Conservation (phyloP, 2,113 vertebrate species). For the Machaerirhynchus nigripectus region DNA sequence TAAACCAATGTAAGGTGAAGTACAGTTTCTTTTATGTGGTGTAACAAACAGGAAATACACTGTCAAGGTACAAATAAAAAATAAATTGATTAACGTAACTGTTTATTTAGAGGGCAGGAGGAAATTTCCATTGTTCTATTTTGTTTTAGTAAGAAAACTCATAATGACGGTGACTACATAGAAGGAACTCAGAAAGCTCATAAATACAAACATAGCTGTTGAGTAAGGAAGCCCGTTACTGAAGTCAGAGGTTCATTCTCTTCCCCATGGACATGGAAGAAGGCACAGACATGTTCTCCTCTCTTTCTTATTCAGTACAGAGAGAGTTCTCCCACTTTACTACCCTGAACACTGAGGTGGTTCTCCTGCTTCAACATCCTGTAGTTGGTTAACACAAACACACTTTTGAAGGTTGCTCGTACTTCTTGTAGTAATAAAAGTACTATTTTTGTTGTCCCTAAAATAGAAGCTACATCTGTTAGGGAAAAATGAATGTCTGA, state of each 20-base stretch:
- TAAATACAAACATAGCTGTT: not conserved
- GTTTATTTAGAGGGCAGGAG: not conserved
- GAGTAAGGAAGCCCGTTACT: fast-evolving
- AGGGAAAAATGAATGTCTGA: not conserved
- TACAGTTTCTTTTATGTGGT: not conserved
- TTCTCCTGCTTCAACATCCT: not conserved
- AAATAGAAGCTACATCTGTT: not conserved
- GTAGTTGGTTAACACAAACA: not conserved
- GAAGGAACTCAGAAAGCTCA: not conserved
- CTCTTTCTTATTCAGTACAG: not conserved
- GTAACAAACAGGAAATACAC: not conserved
- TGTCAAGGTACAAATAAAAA: not conserved
- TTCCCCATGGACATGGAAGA: not conserved
- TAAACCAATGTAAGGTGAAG: not conserved
- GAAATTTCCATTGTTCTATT: not conserved
- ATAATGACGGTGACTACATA: not conserved
- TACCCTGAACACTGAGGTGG: not conserved
- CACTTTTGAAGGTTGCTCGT: not conserved
- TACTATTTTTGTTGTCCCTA: not conserved
- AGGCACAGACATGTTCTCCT: not conserved
- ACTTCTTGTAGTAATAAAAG: not conserved
- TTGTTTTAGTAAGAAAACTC: not conserved
- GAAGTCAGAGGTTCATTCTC: not conserved
- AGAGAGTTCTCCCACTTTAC: not conserved
- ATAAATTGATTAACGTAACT: not conserved